phyloP scores from a whole-genome alignment of 30 jellyfish, hydroid and myxozoan species.

The Sanderia malayensis region DNA sequence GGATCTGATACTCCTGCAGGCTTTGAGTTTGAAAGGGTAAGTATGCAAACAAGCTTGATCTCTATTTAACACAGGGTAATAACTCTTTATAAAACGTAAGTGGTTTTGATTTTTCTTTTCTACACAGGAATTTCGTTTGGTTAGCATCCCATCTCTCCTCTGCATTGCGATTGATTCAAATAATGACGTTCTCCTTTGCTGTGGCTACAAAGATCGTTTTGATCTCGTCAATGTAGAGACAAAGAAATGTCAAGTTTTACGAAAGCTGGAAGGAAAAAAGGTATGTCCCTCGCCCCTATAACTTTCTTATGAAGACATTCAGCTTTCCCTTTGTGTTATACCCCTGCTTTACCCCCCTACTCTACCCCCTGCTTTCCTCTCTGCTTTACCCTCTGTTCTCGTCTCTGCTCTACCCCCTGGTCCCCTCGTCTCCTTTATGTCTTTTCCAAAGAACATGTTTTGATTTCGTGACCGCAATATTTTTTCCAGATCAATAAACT shows the following conservation, averaged over 20 bases:
- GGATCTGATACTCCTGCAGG: conserved; percentile 75
- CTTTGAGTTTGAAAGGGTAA: conserved; percentile 75
- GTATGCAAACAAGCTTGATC: neutral
- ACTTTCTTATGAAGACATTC: neutral
- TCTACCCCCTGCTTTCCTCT: no score
- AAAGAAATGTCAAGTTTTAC: conserved; percentile 35
- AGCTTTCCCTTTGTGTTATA: no score
- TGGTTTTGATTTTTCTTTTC: no score
- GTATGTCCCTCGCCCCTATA: no score
- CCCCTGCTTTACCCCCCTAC: no score
- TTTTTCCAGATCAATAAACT: conserved; percentile 65
- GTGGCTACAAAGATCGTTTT: conserved; percentile 83
- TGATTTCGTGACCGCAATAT: no score
- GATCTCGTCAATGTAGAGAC: conserved; percentile 81
- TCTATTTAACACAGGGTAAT: no score
- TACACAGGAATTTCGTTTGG: conserved; percentile 56
- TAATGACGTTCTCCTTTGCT: conserved; percentile 67
- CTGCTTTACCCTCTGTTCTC: no score
- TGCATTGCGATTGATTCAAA: conserved; percentile 76
- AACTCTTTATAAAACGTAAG: no score
- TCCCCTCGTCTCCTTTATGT: no score
- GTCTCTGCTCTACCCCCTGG: no score
- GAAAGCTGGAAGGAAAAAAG: conserved; percentile 67
- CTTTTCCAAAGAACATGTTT: no score
- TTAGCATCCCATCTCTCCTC: conserved; percentile 69